A percentile compares a stretch with the other conserved stretches of the same genome.
Evolutionary conservation across 2,113 vertebrate species (phyloP).

Genomic region (Probosciger aterrimus): DNA sequence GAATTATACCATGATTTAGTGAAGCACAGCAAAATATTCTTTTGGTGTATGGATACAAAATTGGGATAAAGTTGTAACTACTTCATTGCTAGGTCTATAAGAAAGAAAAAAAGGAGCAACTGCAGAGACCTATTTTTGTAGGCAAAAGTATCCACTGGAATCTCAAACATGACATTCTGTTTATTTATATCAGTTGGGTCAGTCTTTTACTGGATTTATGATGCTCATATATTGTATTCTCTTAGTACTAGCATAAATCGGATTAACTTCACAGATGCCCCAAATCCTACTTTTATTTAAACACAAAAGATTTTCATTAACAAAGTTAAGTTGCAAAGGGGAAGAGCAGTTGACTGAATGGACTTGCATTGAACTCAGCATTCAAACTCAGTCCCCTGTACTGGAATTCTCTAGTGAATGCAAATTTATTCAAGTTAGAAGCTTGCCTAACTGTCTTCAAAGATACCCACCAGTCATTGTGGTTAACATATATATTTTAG

Average conservation of each 20-base stretch:
- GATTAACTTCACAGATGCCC: background rate
- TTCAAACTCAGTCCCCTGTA: background rate
- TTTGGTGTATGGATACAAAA: background rate
- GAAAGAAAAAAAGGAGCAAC: accelerated
- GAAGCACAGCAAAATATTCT: background rate
- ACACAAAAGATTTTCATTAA: background rate
- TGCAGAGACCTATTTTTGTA: background rate
- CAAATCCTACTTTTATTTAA: background rate
- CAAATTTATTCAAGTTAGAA: background rate
- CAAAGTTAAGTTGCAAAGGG: background rate
- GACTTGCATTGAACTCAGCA: background rate
- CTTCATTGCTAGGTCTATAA: background rate
- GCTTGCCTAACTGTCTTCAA: background rate
- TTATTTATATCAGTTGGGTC: background rate
- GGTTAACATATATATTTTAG: background rate
- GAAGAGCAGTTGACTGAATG: background rate
- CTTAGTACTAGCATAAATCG: background rate
- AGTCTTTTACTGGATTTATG: background rate
- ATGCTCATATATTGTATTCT: background rate
- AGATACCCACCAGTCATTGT: background rate
- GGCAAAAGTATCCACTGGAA: background rate
- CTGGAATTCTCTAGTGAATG: background rate
- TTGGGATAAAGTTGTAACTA: background rate
- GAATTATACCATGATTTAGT: background rate
- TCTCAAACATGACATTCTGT: background rate